These are phyloP conservation scores for Phrynocephalus vlangalii DNA, from an alignment of 2,797 vertebrate species.

Conservation along the genomic window DNA sequence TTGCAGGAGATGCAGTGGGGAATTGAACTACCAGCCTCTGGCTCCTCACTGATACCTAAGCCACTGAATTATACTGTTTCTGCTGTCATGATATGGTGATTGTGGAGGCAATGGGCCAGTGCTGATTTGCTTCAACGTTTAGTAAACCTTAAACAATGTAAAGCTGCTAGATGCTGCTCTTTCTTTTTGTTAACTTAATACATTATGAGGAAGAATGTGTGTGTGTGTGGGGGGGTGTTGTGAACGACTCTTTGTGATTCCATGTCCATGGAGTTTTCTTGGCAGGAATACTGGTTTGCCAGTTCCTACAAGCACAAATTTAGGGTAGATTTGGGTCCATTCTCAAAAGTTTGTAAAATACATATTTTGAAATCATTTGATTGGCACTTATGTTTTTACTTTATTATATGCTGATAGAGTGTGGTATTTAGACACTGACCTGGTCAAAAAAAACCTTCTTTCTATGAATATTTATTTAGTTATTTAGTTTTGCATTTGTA, in stretches of 20 bases:
- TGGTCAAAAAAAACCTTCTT: conserved; percentile 7
- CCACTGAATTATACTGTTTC: too few relatives aligned
- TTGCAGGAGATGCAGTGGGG: too few relatives aligned
- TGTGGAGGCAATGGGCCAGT: background rate
- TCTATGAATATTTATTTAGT: conserved; percentile 21
- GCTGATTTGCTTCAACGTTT: background rate
- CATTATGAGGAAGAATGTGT: background rate
- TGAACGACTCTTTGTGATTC: too few relatives aligned
- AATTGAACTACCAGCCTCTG: too few relatives aligned
- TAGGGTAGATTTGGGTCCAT: background rate
- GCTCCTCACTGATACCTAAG: too few relatives aligned
- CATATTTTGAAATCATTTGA: too few relatives aligned
- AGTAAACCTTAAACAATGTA: background rate
- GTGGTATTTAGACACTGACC: conserved; percentile 41
- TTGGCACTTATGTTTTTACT: background rate
- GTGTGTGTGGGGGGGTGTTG: too few relatives aligned
- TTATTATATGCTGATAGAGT: conserved; percentile 31
- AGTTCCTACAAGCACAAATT: background rate
- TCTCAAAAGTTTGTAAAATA: too few relatives aligned
- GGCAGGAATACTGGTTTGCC: too few relatives aligned
- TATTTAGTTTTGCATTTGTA: too few relatives aligned
- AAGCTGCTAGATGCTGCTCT: background rate
- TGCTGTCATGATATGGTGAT: too few relatives aligned
- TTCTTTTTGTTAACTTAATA: background rate
- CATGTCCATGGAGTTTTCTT: too few relatives aligned